phyloP scores from a whole-genome alignment of 2,888 invertebrate species.

The Eupeodes luniger region DNA sequence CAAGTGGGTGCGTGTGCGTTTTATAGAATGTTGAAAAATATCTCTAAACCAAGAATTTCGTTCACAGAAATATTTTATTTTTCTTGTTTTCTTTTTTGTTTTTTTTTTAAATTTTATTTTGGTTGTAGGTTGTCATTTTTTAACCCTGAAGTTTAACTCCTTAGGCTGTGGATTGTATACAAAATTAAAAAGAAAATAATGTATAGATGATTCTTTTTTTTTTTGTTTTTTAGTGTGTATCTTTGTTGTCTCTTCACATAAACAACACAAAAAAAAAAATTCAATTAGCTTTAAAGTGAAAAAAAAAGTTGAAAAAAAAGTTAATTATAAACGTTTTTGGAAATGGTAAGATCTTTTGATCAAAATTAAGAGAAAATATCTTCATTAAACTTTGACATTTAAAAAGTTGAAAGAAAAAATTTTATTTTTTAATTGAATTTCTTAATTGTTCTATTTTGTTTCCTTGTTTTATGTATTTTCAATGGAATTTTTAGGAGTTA shows the following conservation, averaged over 20 bases:
- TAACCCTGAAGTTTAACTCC: conserved; percentile 1
- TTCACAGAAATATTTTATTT: neutral
- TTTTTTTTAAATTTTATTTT: neutral
- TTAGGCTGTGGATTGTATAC: neutral
- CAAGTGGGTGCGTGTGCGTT: neutral
- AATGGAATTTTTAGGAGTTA: neutral
- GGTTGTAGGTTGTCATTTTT: conserved; percentile 4
- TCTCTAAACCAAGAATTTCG: neutral
- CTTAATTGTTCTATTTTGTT: conserved; percentile 4
- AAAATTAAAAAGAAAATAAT: neutral
- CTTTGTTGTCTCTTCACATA: too few species aligned
- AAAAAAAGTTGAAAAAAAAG: neutral
- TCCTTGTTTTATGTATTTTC: neutral
- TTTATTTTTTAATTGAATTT: conserved; percentile 22
- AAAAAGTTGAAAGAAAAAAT: neutral
- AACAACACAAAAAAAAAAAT: neutral
- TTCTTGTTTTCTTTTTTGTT: neutral
- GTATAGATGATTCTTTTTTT: neutral
- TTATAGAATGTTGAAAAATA: conserved; percentile 2
- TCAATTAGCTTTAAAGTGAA: conserved; percentile 11
- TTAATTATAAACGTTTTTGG: neutral
- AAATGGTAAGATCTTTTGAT: neutral
- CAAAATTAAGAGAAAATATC: conserved; percentile 4
- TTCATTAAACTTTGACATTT: conserved; percentile 23
- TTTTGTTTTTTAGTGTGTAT: neutral